These are phyloP conservation scores for Adelphocoris suturalis DNA, from an alignment of 2,888 invertebrate genomes.

Conservation along the genomic window DNA sequence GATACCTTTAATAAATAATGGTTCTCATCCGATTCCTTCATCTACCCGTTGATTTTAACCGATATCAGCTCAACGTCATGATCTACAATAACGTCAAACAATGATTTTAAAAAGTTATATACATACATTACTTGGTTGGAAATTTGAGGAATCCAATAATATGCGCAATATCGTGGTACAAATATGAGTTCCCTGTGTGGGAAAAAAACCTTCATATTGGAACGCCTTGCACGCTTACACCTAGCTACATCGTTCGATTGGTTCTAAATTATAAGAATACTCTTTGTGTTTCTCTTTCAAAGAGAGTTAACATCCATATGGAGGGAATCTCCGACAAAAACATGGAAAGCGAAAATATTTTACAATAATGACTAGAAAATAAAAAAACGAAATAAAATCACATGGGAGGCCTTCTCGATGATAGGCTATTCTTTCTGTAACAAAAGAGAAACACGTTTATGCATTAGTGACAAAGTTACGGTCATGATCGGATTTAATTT, in stretches of 20 bases:
- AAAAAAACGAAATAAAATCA: slow-evolving; percentile 62
- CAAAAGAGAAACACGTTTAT: neutral
- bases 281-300: neutral
- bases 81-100: too few species aligned
- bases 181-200: too few species aligned
- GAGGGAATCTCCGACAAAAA: neutral
- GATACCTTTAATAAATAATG: too few species aligned
- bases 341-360: slow-evolving; percentile 37
- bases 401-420: slow-evolving; percentile 14
- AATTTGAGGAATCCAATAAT: too few species aligned
- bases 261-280: slow-evolving; percentile 43
- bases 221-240: neutral
- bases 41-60: too few species aligned
- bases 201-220: neutral
- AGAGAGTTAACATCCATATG: slow-evolving; percentile 40
- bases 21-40: too few species aligned
- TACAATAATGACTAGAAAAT: slow-evolving; percentile 67
- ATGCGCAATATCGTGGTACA: too few species aligned
- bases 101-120: too few species aligned
- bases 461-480: too few species aligned
- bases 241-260: neutral
- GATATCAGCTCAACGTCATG: too few species aligned
- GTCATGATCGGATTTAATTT: too few species aligned
- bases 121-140: too few species aligned
- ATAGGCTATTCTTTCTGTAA: slow-evolving; percentile 63